Conservation (phyloP, 2,113 vertebrate genomes). For the Nothobranchius furzeri region DNA sequence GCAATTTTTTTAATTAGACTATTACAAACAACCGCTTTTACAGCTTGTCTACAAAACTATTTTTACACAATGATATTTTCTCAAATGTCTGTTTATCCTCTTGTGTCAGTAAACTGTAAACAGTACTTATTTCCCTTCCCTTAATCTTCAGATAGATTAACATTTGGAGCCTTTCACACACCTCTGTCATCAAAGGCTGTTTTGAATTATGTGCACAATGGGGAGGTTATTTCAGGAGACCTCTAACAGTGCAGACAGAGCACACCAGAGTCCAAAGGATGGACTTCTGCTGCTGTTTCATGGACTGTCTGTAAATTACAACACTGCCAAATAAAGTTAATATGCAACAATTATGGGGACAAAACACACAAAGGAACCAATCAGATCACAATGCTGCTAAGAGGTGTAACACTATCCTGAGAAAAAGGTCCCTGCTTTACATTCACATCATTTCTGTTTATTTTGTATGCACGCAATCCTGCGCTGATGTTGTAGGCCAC, state of each 20-base stretch:
- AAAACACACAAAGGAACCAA: not conserved
- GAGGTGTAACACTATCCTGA: not conserved
- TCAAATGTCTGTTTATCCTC: not conserved
- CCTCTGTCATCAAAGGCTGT: constrained; percentile 54
- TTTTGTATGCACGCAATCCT: constrained; percentile 5
- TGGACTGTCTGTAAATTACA: not conserved
- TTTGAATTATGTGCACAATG: constrained; percentile 61
- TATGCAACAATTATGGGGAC: not conserved
- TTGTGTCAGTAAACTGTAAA: constrained; percentile 11
- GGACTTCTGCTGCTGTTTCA: constrained; percentile 13
- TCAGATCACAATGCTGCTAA: not conserved
- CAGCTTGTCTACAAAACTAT: too few relatives aligned
- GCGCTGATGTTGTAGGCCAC: not conserved
- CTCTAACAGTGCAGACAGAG: constrained; percentile 43
- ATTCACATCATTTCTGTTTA: not conserved
- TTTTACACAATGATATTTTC: too few relatives aligned
- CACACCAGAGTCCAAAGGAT: constrained; percentile 46
- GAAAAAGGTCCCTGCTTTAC: not conserved
- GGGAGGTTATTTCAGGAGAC: constrained; percentile 64
- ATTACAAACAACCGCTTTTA: too few relatives aligned
- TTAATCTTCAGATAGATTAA: constrained; percentile 4
- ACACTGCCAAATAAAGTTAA: not conserved
- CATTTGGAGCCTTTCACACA: constrained; percentile 28
- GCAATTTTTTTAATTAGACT: too few relatives aligned
- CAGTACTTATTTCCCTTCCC: not conserved